These are phyloP conservation scores for Zoanthus sansibaricus DNA, from an alignment of 92 coral and sea anemone species.

Conservation along the genomic window DNA sequence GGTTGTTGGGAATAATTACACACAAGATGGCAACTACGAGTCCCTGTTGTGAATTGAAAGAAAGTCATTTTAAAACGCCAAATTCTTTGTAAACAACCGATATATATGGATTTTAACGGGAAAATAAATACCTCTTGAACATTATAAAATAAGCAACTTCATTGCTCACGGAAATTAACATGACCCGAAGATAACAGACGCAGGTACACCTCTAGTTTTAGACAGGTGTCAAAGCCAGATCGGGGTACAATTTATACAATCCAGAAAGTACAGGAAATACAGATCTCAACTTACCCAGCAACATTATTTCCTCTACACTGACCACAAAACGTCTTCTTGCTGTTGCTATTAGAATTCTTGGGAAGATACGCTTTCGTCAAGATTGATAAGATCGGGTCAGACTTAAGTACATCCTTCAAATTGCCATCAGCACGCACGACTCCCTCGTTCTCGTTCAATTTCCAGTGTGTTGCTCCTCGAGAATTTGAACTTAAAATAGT, in stretches of 20 bases:
- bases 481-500: slow-evolving; percentile 89
- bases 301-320: slow-evolving; percentile 71
- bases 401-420: slow-evolving; percentile 83
- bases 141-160: slow-evolving; percentile 6
- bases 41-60: slow-evolving; percentile 15
- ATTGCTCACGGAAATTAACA: background rate
- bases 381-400: slow-evolving; percentile 94
- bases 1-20: background rate
- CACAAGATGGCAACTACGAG: background rate
- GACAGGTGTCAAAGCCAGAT: slow-evolving; percentile 54
- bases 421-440: slow-evolving; percentile 84
- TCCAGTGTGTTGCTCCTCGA: slow-evolving; percentile 98
- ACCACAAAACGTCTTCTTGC: slow-evolving; percentile 75
- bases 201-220: slow-evolving; percentile 15
- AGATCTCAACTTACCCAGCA: slow-evolving; percentile 68
- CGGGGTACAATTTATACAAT: slow-evolving; percentile 29
- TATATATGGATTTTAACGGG: background rate
- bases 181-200: background rate
- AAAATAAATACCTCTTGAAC: background rate
- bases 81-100: slow-evolving; percentile 3
- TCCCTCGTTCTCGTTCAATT: slow-evolving; percentile 92
- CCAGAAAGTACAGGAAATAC: slow-evolving; percentile 22
- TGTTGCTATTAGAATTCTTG: slow-evolving; percentile 61
- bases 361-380: slow-evolving; percentile 90
- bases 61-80: background rate